These are phyloP conservation scores for Corythornis vintsioides DNA, from an alignment of 2,113 vertebrate genomes.

Conservation along the genomic window DNA sequence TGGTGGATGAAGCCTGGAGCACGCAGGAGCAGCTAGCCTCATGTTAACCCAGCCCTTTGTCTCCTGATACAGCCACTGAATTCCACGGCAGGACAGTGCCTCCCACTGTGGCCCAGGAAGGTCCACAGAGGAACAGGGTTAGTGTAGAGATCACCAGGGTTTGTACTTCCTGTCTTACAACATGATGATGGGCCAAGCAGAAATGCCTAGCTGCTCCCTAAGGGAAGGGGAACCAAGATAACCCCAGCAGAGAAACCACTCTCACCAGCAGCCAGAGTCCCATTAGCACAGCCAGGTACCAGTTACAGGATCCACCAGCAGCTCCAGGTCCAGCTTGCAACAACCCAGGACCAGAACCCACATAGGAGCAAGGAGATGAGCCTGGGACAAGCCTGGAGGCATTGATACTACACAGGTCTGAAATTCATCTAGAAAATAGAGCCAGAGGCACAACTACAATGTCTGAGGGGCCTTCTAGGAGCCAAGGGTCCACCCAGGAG, in stretches of 20 bases:
- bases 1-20: background rate
- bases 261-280: background rate
- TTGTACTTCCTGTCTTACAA: background rate
- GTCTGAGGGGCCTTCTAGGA: background rate
- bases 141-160: background rate
- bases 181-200: background rate
- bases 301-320: background rate
- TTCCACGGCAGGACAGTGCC: background rate
- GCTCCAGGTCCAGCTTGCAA: background rate
- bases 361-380: background rate
- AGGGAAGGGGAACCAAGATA: background rate
- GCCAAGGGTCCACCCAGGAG: background rate
- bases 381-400: background rate
- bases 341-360: background rate
- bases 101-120: background rate
- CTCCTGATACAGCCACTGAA: background rate
- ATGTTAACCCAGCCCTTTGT: background rate
- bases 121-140: background rate
- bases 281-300: background rate
- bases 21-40: background rate
- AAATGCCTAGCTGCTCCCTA: background rate
- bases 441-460: background rate
- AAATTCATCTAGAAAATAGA: background rate
- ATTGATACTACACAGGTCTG: background rate
- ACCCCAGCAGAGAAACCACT: background rate